Evolutionary conservation across 1,140 invertebrate genomes (phyloP), one percentile per base, ranked within the genome.

Genomic region (Drosophila sproati): DNA sequence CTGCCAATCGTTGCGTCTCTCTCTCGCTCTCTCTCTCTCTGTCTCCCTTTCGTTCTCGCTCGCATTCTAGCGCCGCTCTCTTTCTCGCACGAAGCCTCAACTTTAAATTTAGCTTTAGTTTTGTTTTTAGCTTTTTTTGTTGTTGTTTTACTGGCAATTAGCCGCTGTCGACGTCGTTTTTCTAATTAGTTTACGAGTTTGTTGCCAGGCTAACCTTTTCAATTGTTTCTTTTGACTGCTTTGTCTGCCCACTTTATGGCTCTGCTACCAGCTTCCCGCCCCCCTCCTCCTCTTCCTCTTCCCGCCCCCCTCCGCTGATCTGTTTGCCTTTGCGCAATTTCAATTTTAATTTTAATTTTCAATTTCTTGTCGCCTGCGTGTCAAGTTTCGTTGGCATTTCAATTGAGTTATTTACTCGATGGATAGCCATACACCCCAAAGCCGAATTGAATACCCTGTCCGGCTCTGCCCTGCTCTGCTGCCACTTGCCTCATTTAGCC

Each of bases 301-400:
- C 4, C 6, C 4, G 7, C 48, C 6, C 10, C 32, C 2, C 31
- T 32, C 7, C 48, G 47, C 37, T 8, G 7, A n/a, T 8, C 34
- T 10, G 43, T 7, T 39, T 37, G 37, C 32, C 45, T 67, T 72
- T 72, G 66, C 63, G 75, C 82, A 82, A 86, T 78, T 82, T 78
- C 41, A 77, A 85, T 70, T 77, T 83, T 83, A 77, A 85, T 70
- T 77, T 83, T 83, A 67, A 79, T 78, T 87, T 86, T 74, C 79
- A 80, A 87, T 89, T 87, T 88, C 80, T 88, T 89, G 83, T 83
- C 73, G 85, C 80, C 83, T 80, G 80, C 83, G 85, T 83, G 85
- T 89, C 83, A 88, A 20, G 85, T 89, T 88, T 70, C 85, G 80
- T 88, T 88, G 83, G 80, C 83, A 83, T 88, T 89, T 88, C 85